Evolutionary conservation across 2,113 vertebrate species (phyloP).

Genomic region (Platichthys flesus): DNA sequence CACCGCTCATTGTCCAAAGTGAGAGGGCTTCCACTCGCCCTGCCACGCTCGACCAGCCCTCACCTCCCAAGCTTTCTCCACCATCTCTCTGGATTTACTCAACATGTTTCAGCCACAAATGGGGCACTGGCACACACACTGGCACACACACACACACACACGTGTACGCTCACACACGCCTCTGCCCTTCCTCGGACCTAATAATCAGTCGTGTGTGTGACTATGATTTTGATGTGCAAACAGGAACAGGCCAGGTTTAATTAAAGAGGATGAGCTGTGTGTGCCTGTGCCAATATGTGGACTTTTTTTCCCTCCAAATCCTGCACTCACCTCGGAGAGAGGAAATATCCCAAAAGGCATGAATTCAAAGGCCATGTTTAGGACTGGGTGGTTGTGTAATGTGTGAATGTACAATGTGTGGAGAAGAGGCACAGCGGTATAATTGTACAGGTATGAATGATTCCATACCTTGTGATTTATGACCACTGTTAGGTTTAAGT

Average conservation of each 20-base stretch:
- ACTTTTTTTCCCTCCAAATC: too few relatives aligned
- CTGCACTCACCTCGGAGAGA: conserved; percentile 51
- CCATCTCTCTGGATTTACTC: neutral
- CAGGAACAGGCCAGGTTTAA: conserved; percentile 68
- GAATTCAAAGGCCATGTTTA: conserved; percentile 11
- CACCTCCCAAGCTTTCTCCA: conserved; percentile 7
- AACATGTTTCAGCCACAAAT: conserved; percentile 22
- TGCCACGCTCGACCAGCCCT: conserved; percentile 28
- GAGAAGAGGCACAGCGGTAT: neutral
- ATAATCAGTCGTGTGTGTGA: conserved; percentile 40
- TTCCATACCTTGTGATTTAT: neutral
- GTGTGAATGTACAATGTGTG: neutral
- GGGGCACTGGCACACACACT: conserved; percentile 22
- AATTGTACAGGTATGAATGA: neutral
- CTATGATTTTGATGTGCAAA: conserved; percentile 69
- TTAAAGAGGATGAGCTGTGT: conserved; percentile 68
- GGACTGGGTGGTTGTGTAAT: neutral
- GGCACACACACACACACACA: neutral
- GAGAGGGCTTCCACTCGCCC: conserved; percentile 47
- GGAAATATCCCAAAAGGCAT: conserved; percentile 22
- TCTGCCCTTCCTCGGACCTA: conserved; percentile 16
- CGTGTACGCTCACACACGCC: neutral
- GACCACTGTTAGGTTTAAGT: neutral
- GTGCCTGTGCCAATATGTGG: conserved; percentile 66
- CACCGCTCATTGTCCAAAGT: conserved; percentile 61